Evolutionary conservation across 2,797 vertebrate genomes (phyloP).

Genomic region (Rousettus madagascariensis): DNA sequence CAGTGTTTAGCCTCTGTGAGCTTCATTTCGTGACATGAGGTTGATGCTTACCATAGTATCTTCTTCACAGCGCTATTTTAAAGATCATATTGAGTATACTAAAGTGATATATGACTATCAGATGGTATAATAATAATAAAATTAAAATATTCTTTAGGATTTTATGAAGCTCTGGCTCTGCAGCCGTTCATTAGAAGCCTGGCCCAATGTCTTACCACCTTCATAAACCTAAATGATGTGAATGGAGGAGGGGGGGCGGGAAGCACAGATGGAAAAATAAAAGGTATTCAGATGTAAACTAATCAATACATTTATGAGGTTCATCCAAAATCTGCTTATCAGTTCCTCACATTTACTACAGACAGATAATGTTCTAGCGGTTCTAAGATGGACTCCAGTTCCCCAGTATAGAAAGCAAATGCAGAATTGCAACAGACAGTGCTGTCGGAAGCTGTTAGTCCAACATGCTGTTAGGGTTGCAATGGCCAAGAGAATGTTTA

Average conservation of each 20-base stretch:
- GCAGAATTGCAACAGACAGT: not conserved
- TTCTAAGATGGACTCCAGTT: not conserved
- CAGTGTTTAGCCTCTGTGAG: not conserved
- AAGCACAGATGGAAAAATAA: not conserved
- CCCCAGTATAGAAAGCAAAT: not conserved
- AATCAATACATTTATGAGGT: not conserved
- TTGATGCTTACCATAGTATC: not conserved
- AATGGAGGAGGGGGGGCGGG: not conserved
- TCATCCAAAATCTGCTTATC: not conserved
- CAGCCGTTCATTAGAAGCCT: not conserved
- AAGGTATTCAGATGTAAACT: not conserved
- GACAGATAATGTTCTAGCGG: not conserved
- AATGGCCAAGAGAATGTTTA: not conserved
- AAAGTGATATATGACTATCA: not conserved
- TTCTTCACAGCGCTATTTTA: not conserved
- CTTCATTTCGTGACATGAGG: not conserved
- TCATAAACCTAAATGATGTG: not conserved
- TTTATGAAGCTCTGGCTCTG: not conserved
- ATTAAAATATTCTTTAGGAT: not conserved
- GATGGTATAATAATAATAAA: not conserved
- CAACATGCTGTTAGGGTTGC: rapidly evolving
- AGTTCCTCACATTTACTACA: not conserved
- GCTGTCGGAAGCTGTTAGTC: not conserved
- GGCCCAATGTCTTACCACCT: not conserved
- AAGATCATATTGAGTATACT: not conserved